These are phyloP conservation scores for Albula goreensis DNA, from an alignment of 2,113 vertebrate species.

Conservation along the genomic window DNA sequence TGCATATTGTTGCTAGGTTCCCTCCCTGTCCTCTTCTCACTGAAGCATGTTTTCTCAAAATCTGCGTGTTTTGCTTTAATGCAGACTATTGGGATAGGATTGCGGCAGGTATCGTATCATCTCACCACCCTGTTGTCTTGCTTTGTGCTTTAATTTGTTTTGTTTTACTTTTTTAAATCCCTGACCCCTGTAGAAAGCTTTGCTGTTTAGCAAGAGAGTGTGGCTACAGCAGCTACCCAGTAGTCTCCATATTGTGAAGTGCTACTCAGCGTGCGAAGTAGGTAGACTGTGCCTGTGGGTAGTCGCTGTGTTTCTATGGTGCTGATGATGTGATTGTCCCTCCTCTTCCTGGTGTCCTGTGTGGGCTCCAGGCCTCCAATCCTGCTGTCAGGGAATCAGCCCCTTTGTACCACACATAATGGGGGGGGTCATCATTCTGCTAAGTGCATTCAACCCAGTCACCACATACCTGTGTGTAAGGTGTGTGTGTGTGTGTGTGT, in stretches of 20 bases:
- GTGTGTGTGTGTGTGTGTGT: background rate
- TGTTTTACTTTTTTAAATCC: constrained; percentile 44
- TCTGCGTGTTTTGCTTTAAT: constrained; percentile 76
- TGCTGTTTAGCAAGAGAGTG: constrained; percentile 51
- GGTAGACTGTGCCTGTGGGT: constrained; percentile 25
- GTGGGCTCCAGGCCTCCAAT: background rate
- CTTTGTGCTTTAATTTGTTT: constrained; percentile 50
- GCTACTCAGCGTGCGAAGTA: constrained; percentile 27
- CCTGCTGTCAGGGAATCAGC: background rate
- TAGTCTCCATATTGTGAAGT: constrained; percentile 41
- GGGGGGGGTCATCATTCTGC: background rate
- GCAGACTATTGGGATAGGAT: constrained; percentile 79
- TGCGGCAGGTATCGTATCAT: constrained; percentile 79
- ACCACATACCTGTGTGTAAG: background rate
- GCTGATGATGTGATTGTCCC: background rate
- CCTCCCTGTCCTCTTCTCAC: background rate
- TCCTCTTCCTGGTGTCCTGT: background rate
- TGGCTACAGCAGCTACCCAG: constrained; percentile 45
- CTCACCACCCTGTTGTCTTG: constrained; percentile 59
- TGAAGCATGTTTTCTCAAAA: constrained; percentile 58
- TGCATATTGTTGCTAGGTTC: background rate
- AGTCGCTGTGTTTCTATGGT: constrained; percentile 23
- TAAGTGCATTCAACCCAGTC: background rate
- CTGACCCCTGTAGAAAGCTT: constrained; percentile 63
- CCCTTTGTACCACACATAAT: background rate